A percentile compares a stretch with the other conserved stretches of the same genome.
Evolutionary conservation across 2,797 vertebrate genomes (phyloP).

Genomic region (Diplodus puntazzo): DNA sequence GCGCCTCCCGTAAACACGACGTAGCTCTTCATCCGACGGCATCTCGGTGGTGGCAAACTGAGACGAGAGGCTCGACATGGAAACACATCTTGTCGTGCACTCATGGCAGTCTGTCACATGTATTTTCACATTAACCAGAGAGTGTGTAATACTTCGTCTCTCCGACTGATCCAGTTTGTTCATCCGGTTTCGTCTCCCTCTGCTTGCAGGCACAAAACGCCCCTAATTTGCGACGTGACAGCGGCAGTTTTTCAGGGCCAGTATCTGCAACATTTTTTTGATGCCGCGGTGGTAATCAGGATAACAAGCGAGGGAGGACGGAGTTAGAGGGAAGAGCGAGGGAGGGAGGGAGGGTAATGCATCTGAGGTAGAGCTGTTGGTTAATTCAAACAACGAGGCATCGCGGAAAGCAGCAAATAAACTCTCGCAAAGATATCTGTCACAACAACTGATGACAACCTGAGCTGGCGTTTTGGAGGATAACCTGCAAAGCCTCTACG

Average conservation of each 20-base stretch:
- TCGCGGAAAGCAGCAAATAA: not conserved
- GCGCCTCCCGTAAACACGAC: slow-evolving; percentile 6
- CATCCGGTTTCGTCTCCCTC: slow-evolving; percentile 36
- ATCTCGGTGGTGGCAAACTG: not conserved
- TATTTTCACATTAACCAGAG: slow-evolving; percentile 22
- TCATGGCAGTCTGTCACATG: not conserved
- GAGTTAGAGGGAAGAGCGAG: not conserved
- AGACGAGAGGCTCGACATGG: not conserved
- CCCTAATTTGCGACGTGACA: slow-evolving; percentile 49
- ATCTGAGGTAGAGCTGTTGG: slow-evolving; percentile 26
- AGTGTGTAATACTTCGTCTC: not conserved
- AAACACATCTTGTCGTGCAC: not conserved
- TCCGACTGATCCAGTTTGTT: slow-evolving; percentile 39
- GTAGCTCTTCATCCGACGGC: not conserved
- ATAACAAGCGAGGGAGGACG: slow-evolving; percentile 56
- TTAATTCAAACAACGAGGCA: slow-evolving; percentile 35
- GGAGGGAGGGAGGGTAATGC: not conserved
- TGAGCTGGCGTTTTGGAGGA: not conserved
- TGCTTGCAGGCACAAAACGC: slow-evolving; percentile 33
- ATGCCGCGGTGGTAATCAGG: slow-evolving; percentile 59
- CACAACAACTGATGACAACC: not conserved
- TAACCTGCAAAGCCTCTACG: not conserved
- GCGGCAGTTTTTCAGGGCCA: slow-evolving; percentile 52
- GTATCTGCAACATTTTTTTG: slow-evolving; percentile 49
- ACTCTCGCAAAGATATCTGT: not conserved